Percentiles rank a stretch among this genome's conserved stretches.
These are phyloP conservation scores for Strigamia crassipes DNA, from an alignment of 2,888 invertebrate species.

Conservation along the genomic window DNA sequence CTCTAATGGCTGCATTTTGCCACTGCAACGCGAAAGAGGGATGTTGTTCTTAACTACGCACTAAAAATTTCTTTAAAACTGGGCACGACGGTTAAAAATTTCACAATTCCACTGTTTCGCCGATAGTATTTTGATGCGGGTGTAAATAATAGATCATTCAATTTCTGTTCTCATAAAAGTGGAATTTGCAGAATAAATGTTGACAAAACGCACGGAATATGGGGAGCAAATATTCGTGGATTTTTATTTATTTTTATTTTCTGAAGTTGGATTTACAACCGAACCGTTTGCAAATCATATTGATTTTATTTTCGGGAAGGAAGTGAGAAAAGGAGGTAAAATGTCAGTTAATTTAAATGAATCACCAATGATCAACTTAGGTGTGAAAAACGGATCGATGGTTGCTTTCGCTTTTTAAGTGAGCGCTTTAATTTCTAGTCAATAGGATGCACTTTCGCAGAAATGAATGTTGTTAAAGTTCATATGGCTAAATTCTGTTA, in stretches of 20 bases:
- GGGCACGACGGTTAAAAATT: too few relatives aligned
- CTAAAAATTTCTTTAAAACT: neutral
- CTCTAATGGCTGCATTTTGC: conserved; percentile 14
- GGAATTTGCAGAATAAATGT: too few relatives aligned
- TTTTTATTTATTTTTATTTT: too few relatives aligned
- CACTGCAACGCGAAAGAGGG: neutral
- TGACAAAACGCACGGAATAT: too few relatives aligned
- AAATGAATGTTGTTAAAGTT: neutral
- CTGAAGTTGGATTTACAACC: neutral
- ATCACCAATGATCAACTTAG: conserved; percentile 32
- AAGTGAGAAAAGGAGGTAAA: neutral
- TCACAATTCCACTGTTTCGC: too few relatives aligned
- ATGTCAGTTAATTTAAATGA: conserved; percentile 35
- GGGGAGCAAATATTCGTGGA: too few relatives aligned
- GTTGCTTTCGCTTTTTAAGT: conserved; percentile 11
- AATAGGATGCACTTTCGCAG: neutral
- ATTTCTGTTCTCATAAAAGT: too few relatives aligned
- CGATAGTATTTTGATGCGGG: too few relatives aligned
- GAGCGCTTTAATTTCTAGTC: neutral
- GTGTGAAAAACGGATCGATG: conserved; percentile 35
- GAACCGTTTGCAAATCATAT: neutral
- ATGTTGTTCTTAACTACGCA: neutral
- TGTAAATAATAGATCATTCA: too few relatives aligned
- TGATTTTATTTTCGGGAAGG: conserved; percentile 4
- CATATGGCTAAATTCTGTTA: too few relatives aligned